Evolutionary conservation across 2,888 invertebrate genomes (phyloP).

Genomic region (Globia sparganii): DNA sequence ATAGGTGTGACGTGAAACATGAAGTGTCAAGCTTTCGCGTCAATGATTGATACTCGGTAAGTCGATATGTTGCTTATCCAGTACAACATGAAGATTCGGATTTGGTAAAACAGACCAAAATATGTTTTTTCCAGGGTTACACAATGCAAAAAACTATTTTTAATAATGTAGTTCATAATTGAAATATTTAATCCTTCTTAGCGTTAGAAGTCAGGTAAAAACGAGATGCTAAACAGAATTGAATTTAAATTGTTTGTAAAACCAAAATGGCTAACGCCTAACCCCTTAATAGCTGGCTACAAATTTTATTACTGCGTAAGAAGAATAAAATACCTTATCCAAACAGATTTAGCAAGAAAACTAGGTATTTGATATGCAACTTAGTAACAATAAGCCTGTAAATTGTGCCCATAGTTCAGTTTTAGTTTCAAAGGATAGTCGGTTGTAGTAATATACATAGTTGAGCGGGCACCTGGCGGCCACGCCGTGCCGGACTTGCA

Average conservation of each 20-base stretch:
- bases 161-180: background rate
- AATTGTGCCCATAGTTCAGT: slow-evolving; percentile 56
- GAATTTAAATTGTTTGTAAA: slow-evolving; percentile 12
- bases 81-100: background rate
- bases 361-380: slow-evolving; percentile 20
- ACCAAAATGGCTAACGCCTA: slow-evolving; percentile 7
- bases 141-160: background rate
- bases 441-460: slow-evolving; percentile 56
- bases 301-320: slow-evolving; percentile 14
- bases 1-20: slow-evolving; percentile 47
- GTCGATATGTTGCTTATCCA: slow-evolving; percentile 13
- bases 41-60: slow-evolving; percentile 49
- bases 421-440: slow-evolving; percentile 62
- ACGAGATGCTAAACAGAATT: background rate
- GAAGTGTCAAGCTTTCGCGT: slow-evolving; percentile 38
- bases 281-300: background rate
- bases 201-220: background rate
- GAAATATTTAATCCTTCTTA: background rate
- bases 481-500: slow-evolving; percentile 45
- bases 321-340: background rate
- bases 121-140: background rate
- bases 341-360: slow-evolving; percentile 16
- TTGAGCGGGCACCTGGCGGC: slow-evolving; percentile 49
- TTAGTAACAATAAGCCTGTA: slow-evolving; percentile 38
- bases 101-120: slow-evolving; percentile 3